Conservation (phyloP, 2,888 invertebrate genomes). For the Dromius quadrimaculatus region DNA sequence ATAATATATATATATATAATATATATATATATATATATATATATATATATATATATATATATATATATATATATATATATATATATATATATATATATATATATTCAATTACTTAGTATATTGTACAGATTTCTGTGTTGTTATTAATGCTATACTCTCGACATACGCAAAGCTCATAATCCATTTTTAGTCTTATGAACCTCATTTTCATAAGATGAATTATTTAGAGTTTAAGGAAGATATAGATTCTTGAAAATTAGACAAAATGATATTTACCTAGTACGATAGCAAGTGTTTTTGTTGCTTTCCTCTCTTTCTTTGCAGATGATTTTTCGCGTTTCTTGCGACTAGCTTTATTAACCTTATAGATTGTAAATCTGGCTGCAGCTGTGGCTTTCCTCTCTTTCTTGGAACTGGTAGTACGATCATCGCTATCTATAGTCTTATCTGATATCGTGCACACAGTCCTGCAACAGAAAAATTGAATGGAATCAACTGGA, state of each 20-base stretch:
- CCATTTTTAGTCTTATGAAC: too few relatives aligned
- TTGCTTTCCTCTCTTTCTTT: slow-evolving; percentile 96
- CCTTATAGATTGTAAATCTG: slow-evolving; percentile 92
- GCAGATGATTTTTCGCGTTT: slow-evolving; percentile 94
- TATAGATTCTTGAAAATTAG: slow-evolving; percentile 12
- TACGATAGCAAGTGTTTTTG: slow-evolving; percentile 98
- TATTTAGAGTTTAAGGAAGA: too few relatives aligned
- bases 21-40: too few relatives aligned
- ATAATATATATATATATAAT: too few relatives aligned
- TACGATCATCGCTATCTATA: slow-evolving; percentile 60
- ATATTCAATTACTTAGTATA: too few relatives aligned
- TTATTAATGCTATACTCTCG: too few relatives aligned
- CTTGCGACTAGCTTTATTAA: slow-evolving; percentile 94
- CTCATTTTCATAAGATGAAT: too few relatives aligned
- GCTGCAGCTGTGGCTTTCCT: slow-evolving; percentile 78
- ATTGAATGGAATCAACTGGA: slow-evolving; percentile 7
- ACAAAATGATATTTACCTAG: slow-evolving; percentile 78
- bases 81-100: too few relatives aligned
- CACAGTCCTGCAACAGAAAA: slow-evolving; percentile 69
- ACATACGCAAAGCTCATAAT: too few relatives aligned
- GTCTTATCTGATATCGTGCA: slow-evolving; percentile 68
- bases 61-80: too few relatives aligned
- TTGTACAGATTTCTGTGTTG: too few relatives aligned
- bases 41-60: too few relatives aligned
- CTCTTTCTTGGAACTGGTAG: slow-evolving; percentile 78